Base-by-base conservation (phyloP, 1,140 invertebrate genomes). In the Oreohelix idahoensis region DNA sequence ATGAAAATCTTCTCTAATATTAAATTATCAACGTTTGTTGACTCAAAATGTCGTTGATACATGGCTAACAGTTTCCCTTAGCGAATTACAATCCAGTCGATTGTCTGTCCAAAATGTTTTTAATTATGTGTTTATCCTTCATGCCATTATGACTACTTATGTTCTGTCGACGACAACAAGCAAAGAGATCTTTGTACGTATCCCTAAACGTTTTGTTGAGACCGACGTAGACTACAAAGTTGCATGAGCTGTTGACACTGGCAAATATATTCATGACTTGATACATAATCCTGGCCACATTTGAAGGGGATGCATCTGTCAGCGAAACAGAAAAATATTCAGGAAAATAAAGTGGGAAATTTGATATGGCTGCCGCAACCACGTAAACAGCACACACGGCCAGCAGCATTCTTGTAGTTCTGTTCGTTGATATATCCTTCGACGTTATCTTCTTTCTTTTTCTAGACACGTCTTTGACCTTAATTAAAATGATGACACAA, bases 361-460 rank as follows among this genome's bases (percentile, higher is more conserved):
- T 53, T n/a, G 42, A 1, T 26, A 51, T 49, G n/a, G 29, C 11
- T 26, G 36, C 38, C 26, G 74, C 42, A 15, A 53, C 38, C 39
- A 42, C 42, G n/a, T 77, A 77, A 4, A 77, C 74, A n/a, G 39
- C 74, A 51, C 74, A 77, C 2, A 77, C 74, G 45, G 74, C 74
- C 23, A 77, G 74, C 20, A 77, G 45, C 74, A 77, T 77, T 26
- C 26, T 77, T 4, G 74, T 77, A 8, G 74, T 77, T 4, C 74
- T 36, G 45, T 77, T 77, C 8, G 39, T 51, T 23, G 74, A 77
- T n/a, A 77, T 39, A 15, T 77, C 39, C 45, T 51, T 77, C 2
- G 39, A 11, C 39, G 74, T 77, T 39, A 77, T 49, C 49, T 77
- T 45, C 38, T 8, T 77, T 38, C 74, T 45, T 29, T 77, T 49